Conservation (phyloP, 2,888 invertebrate genomes). For the Ferdinandea cuprea region DNA sequence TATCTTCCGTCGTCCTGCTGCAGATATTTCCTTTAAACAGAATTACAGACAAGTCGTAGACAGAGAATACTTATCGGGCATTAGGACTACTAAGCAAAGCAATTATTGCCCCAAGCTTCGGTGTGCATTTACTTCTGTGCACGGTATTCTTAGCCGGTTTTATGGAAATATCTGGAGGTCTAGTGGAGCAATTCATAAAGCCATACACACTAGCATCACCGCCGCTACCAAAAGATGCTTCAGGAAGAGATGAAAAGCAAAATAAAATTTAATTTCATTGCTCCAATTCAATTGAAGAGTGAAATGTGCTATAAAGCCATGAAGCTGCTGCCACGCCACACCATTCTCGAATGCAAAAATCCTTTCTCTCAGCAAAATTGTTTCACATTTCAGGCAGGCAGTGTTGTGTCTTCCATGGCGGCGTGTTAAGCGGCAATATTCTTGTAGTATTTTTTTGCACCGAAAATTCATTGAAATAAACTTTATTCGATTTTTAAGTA, state of each 20-base stretch:
- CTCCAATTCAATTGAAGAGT: conserved; percentile 71
- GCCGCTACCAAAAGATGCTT: conserved; percentile 33
- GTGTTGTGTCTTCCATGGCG: not conserved
- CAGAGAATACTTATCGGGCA: conserved; percentile 56
- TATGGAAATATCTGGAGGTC: conserved; percentile 44
- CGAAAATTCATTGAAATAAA: conserved; percentile 65
- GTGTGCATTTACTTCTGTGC: not conserved
- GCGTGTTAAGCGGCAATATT: conserved; percentile 27
- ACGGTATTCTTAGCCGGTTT: conserved; percentile 32
- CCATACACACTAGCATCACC: not conserved
- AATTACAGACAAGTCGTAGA: conserved; percentile 41
- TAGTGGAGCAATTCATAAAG: conserved; percentile 1
- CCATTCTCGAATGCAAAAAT: conserved; percentile 45
- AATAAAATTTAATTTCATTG: conserved; percentile 74
- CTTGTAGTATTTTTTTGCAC: conserved; percentile 19
- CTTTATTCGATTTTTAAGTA: conserved; percentile 73
- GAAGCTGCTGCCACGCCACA: conserved; percentile 43
- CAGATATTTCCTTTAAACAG: conserved; percentile 50
- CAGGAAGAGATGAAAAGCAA: conserved; percentile 59
- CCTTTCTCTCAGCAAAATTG: conserved; percentile 64
- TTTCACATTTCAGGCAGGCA: conserved; percentile 14
- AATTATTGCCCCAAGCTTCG: conserved; percentile 46
- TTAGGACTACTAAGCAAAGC: conserved; percentile 60
- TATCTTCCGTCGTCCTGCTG: conserved; percentile 31
- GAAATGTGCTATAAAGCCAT: conserved; percentile 69